Conservation (phyloP, 2,888 invertebrate species). For the Nomada ferruginata region DNA sequence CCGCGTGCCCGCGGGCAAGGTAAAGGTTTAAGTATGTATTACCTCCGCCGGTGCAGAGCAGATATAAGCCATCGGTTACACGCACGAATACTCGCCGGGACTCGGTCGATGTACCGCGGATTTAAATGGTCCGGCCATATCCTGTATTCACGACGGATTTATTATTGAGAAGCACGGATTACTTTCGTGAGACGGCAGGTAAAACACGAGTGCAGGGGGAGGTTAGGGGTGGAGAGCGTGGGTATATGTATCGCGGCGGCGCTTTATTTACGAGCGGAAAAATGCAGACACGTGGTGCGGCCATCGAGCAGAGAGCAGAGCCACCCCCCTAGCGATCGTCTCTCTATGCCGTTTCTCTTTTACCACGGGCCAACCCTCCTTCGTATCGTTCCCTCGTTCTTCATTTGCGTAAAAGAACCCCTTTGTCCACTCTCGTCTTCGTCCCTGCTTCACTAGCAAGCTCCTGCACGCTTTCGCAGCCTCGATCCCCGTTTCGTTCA, state of each 20-base stretch:
- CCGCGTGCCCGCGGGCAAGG: not conserved
- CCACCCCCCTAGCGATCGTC: conserved; percentile 48
- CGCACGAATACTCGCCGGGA: conserved; percentile 47
- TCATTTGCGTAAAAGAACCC: conserved; percentile 74
- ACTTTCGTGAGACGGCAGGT: conserved; percentile 66
- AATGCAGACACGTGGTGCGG: conserved; percentile 66
- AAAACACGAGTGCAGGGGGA: too few relatives aligned
- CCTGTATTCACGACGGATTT: conserved; percentile 73
- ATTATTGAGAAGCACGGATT: conserved; percentile 76
- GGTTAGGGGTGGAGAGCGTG: not conserved
- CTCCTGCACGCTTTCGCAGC: conserved; percentile 28
- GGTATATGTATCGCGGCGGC: conserved; percentile 29
- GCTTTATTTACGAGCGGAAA: conserved; percentile 72
- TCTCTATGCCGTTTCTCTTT: conserved; percentile 72
- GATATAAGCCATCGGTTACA: conserved; percentile 56
- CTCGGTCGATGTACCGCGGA: conserved; percentile 57
- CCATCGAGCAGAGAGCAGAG: conserved; percentile 45
- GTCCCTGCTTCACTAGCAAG: conserved; percentile 63
- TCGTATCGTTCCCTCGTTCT: conserved; percentile 70
- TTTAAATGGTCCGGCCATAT: conserved; percentile 55
- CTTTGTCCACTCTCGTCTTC: conserved; percentile 73
- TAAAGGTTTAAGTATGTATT: conserved; percentile 59
- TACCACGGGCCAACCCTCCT: conserved; percentile 59
- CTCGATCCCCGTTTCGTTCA: not conserved
- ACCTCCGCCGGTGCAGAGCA: conserved; percentile 31